phyloP scores from a whole-genome alignment of 2,113 vertebrate genomes.

The Ranitomeya imitator region DNA sequence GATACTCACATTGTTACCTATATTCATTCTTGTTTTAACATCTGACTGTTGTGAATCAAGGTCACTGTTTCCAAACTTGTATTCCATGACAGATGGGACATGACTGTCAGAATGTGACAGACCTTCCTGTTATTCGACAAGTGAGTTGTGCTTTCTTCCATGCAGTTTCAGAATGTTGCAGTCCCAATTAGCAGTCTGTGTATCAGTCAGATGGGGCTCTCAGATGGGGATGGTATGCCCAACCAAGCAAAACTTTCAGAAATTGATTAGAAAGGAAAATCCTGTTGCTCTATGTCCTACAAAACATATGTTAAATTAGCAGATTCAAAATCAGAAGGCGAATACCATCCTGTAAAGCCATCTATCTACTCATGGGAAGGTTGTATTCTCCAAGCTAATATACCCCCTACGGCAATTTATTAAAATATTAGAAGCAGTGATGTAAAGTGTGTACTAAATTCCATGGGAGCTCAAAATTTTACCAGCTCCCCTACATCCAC shows the following conservation, averaged over 20 bases:
- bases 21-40: conserved; percentile 10
- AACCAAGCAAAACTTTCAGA: conserved; percentile 42
- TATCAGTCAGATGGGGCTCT: conserved; percentile 37
- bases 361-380: not conserved
- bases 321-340: not conserved
- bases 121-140: conserved; percentile 15
- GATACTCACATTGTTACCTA: not conserved
- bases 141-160: conserved; percentile 32
- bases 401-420: too few relatives aligned
- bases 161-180: conserved; percentile 31
- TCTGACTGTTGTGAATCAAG: conserved; percentile 14
- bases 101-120: conserved; percentile 13
- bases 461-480: too few relatives aligned
- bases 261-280: conserved; percentile 18
- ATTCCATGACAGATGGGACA: conserved; percentile 27
- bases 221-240: conserved; percentile 32
- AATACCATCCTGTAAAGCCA: not conserved
- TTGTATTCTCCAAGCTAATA: not conserved
- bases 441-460: too few relatives aligned
- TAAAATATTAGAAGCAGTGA: too few relatives aligned
- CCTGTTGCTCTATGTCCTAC: not conserved
- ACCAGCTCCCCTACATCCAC: too few relatives aligned
- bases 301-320: conserved; percentile 3
- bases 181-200: conserved; percentile 32
- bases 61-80: conserved; percentile 20